Base-by-base conservation (phyloP, 2,797 vertebrate species). In the Meriones psammophilus region DNA sequence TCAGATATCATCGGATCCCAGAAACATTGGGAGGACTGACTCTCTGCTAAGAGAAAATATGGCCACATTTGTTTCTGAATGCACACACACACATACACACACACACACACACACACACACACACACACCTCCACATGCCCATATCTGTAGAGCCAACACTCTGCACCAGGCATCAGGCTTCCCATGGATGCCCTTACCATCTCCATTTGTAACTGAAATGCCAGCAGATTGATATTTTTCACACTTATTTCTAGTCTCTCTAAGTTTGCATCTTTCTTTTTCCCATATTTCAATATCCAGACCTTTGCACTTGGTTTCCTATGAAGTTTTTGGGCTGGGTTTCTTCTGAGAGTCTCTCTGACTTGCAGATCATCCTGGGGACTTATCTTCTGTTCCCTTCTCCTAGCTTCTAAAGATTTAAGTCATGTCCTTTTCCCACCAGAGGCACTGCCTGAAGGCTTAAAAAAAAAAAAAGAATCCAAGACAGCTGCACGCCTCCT, bases 341-440 rank as follows among this genome's bases (percentile, higher is more conserved):
- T 92, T 94, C 88, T 96, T 89, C 88, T 91, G 73, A 95, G 62
- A 79, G 90, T 84, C 69, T 88, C 84, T 92, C 91, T 81, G 86
- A 88, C 68, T 89, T 79, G 95, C 66, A 54, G 33, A 68, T 92
- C 54, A 85, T 94, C 69, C 46, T 50, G 62, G 83, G 87, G 60
- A 91, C 26, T 85, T 91, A 46, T 46, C 71, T 92, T 92, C 79
- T 84, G 7, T 87, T 93, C 64, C 46, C 30, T 88, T 89, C 81
- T 94, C 83, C 42, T 36, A 74, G 28, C 80, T 93, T 92, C 79
- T 94, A 74, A 96, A 91, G 71, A 91, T 86, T 39, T 69, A 42
- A 89, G 54, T 69, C 56, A 1, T 77, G 39, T 88, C 89, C 92
- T 91, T 93, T 89, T 85, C 28, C 74, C 17, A 68, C 83, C 39